phyloP scores from a whole-genome alignment of 2,888 invertebrate genomes.

The Tenthredo scrophulariae region DNA sequence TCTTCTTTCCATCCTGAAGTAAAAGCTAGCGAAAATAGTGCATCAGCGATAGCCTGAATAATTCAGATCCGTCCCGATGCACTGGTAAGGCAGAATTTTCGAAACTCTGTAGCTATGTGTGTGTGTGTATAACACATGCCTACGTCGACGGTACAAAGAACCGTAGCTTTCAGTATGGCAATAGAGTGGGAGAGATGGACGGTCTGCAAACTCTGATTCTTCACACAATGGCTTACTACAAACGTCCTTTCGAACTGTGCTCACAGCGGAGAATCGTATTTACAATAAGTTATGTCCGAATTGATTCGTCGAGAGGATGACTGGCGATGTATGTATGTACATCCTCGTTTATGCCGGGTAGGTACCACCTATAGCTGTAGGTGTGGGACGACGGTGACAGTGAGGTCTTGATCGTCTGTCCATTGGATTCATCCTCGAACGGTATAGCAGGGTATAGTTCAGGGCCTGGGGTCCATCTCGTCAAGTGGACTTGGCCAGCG shows the following conservation, averaged over 20 bases:
- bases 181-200: background rate
- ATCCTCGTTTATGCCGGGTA: background rate
- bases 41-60: background rate
- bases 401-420: slow-evolving; percentile 49
- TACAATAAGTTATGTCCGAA: slow-evolving; percentile 71
- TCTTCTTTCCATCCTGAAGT: slow-evolving; percentile 60
- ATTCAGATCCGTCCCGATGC: background rate
- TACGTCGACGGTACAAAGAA: background rate
- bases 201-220: slow-evolving; percentile 37
- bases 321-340: background rate
- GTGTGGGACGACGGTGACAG: slow-evolving; percentile 52
- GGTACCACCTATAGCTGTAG: background rate
- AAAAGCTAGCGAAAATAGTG: too few species aligned
- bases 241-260: background rate
- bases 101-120: background rate
- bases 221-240: slow-evolving; percentile 26
- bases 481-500: slow-evolving; percentile 70
- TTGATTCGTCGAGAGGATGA: slow-evolving; percentile 71
- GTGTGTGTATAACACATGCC: background rate
- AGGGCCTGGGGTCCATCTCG: slow-evolving; percentile 60
- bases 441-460: background rate
- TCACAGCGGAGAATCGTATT: background rate
- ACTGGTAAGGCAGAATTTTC: background rate
- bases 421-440: slow-evolving; percentile 41
- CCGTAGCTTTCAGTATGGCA: background rate